A percentile compares a stretch with the other conserved stretches of the same genome.
These are phyloP conservation scores for Drosophila ercepeae DNA, from an alignment of 1,140 invertebrate genomes.

Conservation along the genomic window DNA sequence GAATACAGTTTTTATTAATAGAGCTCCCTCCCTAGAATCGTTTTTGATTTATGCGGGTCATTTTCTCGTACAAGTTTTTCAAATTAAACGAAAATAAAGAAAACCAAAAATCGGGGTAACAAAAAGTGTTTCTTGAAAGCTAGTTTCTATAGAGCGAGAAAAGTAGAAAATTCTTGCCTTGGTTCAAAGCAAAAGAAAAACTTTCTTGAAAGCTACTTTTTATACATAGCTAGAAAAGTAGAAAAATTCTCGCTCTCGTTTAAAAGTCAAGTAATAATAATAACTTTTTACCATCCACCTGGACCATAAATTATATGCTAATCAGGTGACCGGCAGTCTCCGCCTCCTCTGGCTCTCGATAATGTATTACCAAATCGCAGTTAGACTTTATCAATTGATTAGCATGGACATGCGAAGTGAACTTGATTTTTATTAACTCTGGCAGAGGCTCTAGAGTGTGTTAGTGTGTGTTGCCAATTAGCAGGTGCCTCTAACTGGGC, in stretches of 20 bases:
- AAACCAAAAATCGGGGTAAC: too few species aligned
- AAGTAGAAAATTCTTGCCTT: too few species aligned
- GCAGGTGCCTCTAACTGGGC: conserved; percentile 11
- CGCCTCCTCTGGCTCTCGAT: conserved; percentile 22
- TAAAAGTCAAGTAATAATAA: conserved; percentile 42
- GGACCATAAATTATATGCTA: conserved; percentile 68
- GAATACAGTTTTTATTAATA: conserved; percentile 16
- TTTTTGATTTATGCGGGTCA: conserved; percentile 54
- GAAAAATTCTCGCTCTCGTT: conserved; percentile 29
- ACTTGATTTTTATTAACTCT: conserved; percentile 71
- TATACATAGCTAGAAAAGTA: too few species aligned
- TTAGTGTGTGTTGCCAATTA: conserved; percentile 53
- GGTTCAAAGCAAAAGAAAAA: too few species aligned
- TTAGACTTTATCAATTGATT: conserved; percentile 75
- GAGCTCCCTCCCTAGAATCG: conserved; percentile 6
- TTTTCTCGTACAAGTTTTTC: conserved; percentile 40
- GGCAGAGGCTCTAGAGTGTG: conserved; percentile 18
- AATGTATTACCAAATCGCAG: conserved; percentile 41
- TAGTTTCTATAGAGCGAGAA: too few species aligned
- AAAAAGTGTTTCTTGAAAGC: too few species aligned
- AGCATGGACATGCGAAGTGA: conserved; percentile 65
- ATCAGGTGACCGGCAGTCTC: conserved; percentile 61
- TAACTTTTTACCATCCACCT: conserved; percentile 35
- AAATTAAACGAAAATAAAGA: conserved; percentile 32
- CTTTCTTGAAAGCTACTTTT: too few species aligned